Evolutionary conservation across 2,797 vertebrate species (phyloP).

Genomic region (Amblyraja radiata): DNA sequence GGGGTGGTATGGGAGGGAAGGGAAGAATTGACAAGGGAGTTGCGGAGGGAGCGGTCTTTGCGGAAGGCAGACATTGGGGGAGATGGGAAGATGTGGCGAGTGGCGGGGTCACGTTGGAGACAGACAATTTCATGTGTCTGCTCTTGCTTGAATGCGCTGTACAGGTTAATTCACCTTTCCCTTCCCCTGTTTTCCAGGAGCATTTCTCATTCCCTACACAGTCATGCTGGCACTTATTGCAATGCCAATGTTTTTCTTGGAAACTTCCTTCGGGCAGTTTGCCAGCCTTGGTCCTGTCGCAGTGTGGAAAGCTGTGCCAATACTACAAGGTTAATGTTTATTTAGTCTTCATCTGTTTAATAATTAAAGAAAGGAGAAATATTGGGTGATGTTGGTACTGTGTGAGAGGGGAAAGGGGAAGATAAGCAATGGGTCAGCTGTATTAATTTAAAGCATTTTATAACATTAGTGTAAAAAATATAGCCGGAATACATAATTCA

Average conservation of each 20-base stretch:
- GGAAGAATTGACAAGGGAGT: too few species aligned
- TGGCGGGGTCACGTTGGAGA: too few species aligned
- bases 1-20: too few species aligned
- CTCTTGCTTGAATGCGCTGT: not conserved
- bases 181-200: not conserved
- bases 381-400: not conserved
- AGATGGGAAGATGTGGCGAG: too few species aligned
- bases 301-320: not conserved
- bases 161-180: not conserved
- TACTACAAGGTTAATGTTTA: constrained; percentile 60
- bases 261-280: constrained; percentile 11
- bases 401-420: too few species aligned
- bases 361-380: not conserved
- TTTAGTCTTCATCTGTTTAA: not conserved
- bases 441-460: not conserved
- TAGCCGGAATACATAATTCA: not conserved
- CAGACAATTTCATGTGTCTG: too few species aligned
- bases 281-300: not conserved
- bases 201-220: not conserved
- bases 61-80: too few species aligned
- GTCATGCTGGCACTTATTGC: not conserved
- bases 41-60: too few species aligned
- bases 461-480: not conserved
- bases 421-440: not conserved
- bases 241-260: not conserved